Percentiles rank a stretch among this genome's conserved stretches.
phyloP scores from a whole-genome alignment of 2,888 invertebrate species.

The Encarsia formosa region DNA sequence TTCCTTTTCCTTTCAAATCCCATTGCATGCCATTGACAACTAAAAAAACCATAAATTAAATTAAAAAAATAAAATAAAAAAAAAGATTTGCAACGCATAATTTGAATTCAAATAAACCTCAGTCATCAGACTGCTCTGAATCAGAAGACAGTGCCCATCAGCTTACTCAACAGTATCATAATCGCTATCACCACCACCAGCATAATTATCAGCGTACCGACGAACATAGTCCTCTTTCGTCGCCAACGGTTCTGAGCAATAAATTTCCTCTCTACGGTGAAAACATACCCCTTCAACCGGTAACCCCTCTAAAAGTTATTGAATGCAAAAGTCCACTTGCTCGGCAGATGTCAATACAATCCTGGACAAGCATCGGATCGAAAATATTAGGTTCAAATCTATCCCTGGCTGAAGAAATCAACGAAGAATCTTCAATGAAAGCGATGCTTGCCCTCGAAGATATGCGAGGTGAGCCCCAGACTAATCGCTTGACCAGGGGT shows the following conservation, averaged over 20 bases:
- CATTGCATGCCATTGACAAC: constrained; percentile 20
- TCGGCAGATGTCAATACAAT: constrained; percentile 26
- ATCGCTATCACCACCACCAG: background rate
- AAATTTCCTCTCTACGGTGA: constrained; percentile 35
- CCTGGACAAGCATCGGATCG: constrained; percentile 18
- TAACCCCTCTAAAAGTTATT: constrained; percentile 29
- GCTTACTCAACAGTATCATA: background rate
- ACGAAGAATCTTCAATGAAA: constrained; percentile 43
- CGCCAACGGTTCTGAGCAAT: constrained; percentile 29
- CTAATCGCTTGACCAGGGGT: constrained; percentile 55
- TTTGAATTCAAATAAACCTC: constrained; percentile 20
- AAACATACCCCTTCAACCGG: constrained; percentile 23
- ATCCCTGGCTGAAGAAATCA: constrained; percentile 42
- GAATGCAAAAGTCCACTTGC: constrained; percentile 29
- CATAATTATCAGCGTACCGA: constrained; percentile 4
- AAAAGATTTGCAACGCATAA: constrained; percentile 20
- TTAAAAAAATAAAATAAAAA: constrained; percentile 29
- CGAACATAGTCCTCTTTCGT: constrained; percentile 31
- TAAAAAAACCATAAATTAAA: background rate
- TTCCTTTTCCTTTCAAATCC: constrained; percentile 36
- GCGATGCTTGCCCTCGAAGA: constrained; percentile 58
- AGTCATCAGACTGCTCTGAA: constrained; percentile 35
- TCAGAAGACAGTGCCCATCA: constrained; percentile 39
- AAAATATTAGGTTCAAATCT: constrained; percentile 32
- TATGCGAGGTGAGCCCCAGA: constrained; percentile 55